Conservation (phyloP, 2,113 vertebrate genomes). For the Eolophus roseicapilla region DNA sequence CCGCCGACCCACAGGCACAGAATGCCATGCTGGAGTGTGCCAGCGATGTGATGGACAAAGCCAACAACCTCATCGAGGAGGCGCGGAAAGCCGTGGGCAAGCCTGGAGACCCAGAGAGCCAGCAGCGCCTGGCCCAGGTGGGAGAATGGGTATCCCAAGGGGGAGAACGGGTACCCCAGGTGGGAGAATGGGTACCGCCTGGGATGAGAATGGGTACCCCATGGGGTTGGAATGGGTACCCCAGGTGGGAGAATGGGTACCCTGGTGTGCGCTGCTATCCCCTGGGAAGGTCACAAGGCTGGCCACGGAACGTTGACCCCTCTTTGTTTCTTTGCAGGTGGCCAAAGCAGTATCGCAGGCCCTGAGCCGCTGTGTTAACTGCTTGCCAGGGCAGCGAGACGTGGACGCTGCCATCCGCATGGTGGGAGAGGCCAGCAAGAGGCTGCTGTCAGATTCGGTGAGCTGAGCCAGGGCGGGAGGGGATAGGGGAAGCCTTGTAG, state of each 20-base stretch:
- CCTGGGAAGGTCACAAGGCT: fast-evolving
- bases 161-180: background rate
- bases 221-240: background rate
- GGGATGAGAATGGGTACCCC: too few species aligned
- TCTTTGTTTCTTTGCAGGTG: conserved; percentile 76
- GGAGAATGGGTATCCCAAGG: background rate
- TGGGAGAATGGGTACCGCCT: background rate
- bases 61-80: conserved; percentile 92
- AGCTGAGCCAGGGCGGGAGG: background rate
- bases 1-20: conserved; percentile 78
- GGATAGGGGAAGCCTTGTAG: background rate
- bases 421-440: conserved; percentile 95
- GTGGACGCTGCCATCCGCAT: conserved; percentile 93
- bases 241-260: background rate
- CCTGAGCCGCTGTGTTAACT: conserved; percentile 92
- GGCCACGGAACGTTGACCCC: fast-evolving
- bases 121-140: conserved; percentile 95
- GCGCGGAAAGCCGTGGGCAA: conserved; percentile 89
- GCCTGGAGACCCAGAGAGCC: conserved; percentile 90
- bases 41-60: conserved; percentile 91
- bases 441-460: conserved; percentile 85
- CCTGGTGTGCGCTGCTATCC: fast-evolving
- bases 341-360: conserved; percentile 96
- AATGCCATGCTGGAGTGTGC: conserved; percentile 89
- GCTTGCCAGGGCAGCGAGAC: conserved; percentile 92